Base-by-base conservation (phyloP, 2,797 vertebrate genomes). In the Leptoclinus maculatus region DNA sequence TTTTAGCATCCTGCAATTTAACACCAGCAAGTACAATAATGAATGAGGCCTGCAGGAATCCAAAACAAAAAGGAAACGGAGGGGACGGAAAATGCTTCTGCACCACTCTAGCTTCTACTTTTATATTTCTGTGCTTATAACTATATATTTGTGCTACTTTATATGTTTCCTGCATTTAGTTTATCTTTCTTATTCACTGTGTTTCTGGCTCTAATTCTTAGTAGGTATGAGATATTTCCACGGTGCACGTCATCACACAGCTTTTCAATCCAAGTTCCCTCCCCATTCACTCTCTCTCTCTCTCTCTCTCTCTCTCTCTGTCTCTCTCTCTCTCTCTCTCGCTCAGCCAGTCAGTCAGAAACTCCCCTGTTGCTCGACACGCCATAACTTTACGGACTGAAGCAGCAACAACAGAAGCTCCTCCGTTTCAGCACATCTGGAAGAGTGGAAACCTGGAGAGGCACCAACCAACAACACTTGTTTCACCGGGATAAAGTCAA, bases 381-480 rank as follows among this genome's bases (percentile, higher is more conserved):
- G 7, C 49, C 38, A 19, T 12, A 60, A 2, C 25, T 79, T 69
- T 79, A 39, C 63, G 29, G 68, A 56, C 41, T 68, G 38, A 39
- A 72, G 63, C 70, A 51, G 56, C 51, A 77, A 66, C 19, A 71
- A 25, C 71, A 68, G 51, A 86, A 29, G 83, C 87, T 76, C 87
- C 87, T 84, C 88, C 88, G 66, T 83, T 74, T 67, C 58, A 69
- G 10, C 65, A 80, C 79, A 82, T 85, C 75, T 90, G 79, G 71
- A 54, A 53, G 9, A 66, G 64, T 57, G 36, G 34, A 72, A 54
- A 39, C 60, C 68, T 5, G 0, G 3, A 51, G 38, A 58, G 27
- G 25, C 64, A 71, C 71, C 72, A 41, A 78, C 64, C 72, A 66
- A 43, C 62, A 69, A n/a, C 63, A 64, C 43, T 70, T 70, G 25